A percentile compares a stretch with the other conserved stretches of the same genome.
Evolutionary conservation across 2,797 vertebrate species (phyloP).

Genomic region (Gambusia yucatana): DNA sequence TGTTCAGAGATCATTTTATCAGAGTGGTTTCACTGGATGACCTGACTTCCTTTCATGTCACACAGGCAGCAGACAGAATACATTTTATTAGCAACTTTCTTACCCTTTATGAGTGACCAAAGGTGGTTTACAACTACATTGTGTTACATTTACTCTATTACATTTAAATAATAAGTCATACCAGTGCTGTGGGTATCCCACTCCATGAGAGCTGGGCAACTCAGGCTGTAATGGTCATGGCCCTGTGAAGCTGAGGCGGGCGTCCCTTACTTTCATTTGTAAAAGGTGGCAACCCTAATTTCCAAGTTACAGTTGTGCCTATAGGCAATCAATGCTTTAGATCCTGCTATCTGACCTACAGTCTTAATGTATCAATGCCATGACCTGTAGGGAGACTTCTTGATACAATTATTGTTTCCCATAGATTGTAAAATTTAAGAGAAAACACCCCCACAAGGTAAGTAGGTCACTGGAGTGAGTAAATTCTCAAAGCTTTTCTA

Average conservation of each 20-base stretch:
- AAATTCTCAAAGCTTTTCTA: constrained; percentile 54
- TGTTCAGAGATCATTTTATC: not conserved
- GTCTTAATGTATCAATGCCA: not conserved
- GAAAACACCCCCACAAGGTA: constrained; percentile 38
- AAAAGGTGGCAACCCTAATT: not conserved
- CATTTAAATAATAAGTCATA: not conserved
- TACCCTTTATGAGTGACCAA: not conserved
- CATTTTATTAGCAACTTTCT: not conserved
- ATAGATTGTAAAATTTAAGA: constrained; percentile 21
- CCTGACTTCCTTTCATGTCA: not conserved
- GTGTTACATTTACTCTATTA: not conserved
- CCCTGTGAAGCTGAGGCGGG: not conserved
- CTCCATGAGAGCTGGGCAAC: not conserved
- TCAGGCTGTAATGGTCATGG: not conserved
- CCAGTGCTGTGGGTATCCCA: not conserved
- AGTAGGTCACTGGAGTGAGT: constrained; percentile 27
- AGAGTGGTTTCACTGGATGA: not conserved
- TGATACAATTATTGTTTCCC: constrained; percentile 3
- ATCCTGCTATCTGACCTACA: not conserved
- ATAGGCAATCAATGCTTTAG: not conserved
- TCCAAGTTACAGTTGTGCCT: not conserved
- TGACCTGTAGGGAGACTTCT: not conserved
- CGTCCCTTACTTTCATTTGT: not conserved
- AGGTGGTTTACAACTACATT: not conserved
- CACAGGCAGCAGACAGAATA: not conserved